phyloP scores from a whole-genome alignment of 1,140 invertebrate species.

The Thalassaphorura encarpata region DNA sequence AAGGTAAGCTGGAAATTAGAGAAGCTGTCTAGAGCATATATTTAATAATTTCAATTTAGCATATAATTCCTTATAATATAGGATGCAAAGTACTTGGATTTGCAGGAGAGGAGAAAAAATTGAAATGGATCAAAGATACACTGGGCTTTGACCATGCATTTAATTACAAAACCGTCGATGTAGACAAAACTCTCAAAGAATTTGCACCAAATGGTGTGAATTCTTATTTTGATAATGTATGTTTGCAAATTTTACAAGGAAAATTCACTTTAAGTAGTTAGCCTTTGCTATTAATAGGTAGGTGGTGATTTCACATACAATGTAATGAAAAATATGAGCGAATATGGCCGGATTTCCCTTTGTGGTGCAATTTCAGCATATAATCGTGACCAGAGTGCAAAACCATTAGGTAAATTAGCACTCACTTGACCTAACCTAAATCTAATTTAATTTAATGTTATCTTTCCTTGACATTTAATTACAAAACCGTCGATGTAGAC shows the following conservation, averaged over 20 bases:
- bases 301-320: conserved; percentile 53
- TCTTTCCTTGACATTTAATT: conserved; percentile 46
- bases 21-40: not conserved
- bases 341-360: conserved; percentile 49
- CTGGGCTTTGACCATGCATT: conserved; percentile 41
- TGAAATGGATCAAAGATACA: conserved; percentile 41
- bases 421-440: too few species aligned
- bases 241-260: conserved; percentile 15
- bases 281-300: conserved; percentile 43
- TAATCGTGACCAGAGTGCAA: conserved; percentile 34
- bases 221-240: conserved; percentile 64
- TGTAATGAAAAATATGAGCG: conserved; percentile 52
- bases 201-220: conserved; percentile 43
- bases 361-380: conserved; percentile 43
- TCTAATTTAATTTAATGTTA: not conserved
- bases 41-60: not conserved
- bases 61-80: conserved; percentile 31
- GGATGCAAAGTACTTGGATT: conserved; percentile 41
- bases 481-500: conserved; percentile 49
- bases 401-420: conserved; percentile 33
- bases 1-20: conserved; percentile 37
- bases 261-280: not conserved
- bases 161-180: conserved; percentile 40
- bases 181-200: conserved; percentile 35
- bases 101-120: conserved; percentile 40